phyloP scores from a whole-genome alignment of 1,140 invertebrate species.

The Brachionus paranguensis region DNA sequence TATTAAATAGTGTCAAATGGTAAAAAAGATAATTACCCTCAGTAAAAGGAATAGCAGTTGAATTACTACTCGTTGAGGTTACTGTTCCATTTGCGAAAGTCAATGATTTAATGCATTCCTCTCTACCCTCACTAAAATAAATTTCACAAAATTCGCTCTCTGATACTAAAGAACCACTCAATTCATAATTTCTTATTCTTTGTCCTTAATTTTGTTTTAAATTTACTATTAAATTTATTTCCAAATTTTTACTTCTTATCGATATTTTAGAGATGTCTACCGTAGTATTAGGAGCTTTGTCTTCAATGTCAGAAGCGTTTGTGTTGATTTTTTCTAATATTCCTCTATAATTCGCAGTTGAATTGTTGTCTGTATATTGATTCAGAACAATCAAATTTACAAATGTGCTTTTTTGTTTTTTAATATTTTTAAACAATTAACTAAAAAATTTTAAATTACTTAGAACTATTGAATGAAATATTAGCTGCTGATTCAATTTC shows the following conservation, averaged over 20 bases:
- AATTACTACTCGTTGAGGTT: background rate
- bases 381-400: background rate
- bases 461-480: background rate
- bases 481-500: background rate
- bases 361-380: background rate
- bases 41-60: background rate
- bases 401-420: background rate
- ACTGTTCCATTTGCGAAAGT: background rate
- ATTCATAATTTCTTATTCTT: background rate
- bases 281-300: background rate
- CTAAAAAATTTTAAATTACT: background rate
- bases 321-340: background rate
- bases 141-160: background rate
- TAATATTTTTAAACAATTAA: background rate
- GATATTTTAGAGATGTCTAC: background rate
- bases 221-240: background rate
- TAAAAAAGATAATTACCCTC: background rate
- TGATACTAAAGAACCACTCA: background rate
- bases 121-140: background rate
- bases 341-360: background rate
- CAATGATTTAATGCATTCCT: background rate
- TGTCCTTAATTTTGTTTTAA: background rate
- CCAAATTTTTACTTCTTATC: background rate
- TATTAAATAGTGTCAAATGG: too few species aligned
- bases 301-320: background rate